Evolutionary conservation across 2,888 invertebrate genomes (phyloP).

Genomic region (Conchocele bisecta): DNA sequence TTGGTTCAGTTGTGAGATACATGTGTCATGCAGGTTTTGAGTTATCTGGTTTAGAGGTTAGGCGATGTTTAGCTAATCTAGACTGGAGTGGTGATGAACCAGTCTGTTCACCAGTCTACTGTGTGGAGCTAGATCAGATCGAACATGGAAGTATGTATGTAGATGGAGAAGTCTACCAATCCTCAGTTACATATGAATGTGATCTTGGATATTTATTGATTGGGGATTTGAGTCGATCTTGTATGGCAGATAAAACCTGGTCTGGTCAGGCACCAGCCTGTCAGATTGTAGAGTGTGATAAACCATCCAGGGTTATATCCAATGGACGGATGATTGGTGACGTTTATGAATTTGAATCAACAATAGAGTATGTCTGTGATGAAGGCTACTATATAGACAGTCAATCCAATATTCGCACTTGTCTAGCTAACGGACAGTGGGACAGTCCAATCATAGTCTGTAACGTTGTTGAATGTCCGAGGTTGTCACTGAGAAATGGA

Average conservation of each 20-base stretch:
- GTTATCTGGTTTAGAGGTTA: slow-evolving; percentile 65
- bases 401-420: slow-evolving; percentile 57
- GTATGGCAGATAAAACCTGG: slow-evolving; percentile 66
- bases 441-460: slow-evolving; percentile 70
- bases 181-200: slow-evolving; percentile 58
- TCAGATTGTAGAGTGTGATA: slow-evolving; percentile 62
- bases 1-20: slow-evolving; percentile 66
- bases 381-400: slow-evolving; percentile 71
- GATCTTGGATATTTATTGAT: slow-evolving; percentile 62
- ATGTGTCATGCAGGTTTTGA: slow-evolving; percentile 76
- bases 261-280: slow-evolving; percentile 63
- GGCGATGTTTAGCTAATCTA: slow-evolving; percentile 69
- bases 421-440: slow-evolving; percentile 76
- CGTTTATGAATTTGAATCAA: slow-evolving; percentile 66
- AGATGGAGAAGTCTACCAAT: slow-evolving; percentile 44
- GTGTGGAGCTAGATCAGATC: slow-evolving; percentile 57
- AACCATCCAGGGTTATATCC: slow-evolving; percentile 58
- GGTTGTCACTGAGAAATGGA: slow-evolving; percentile 61
- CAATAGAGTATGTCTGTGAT: slow-evolving; percentile 73
- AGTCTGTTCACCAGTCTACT: slow-evolving; percentile 62
- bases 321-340: slow-evolving; percentile 64
- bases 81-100: slow-evolving; percentile 68
- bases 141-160: slow-evolving; percentile 55
- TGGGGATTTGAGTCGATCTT: slow-evolving; percentile 54
- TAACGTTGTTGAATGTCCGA: slow-evolving; percentile 68